Base-by-base conservation (phyloP, 2,113 vertebrate species). In the Platycercus adscitus region DNA sequence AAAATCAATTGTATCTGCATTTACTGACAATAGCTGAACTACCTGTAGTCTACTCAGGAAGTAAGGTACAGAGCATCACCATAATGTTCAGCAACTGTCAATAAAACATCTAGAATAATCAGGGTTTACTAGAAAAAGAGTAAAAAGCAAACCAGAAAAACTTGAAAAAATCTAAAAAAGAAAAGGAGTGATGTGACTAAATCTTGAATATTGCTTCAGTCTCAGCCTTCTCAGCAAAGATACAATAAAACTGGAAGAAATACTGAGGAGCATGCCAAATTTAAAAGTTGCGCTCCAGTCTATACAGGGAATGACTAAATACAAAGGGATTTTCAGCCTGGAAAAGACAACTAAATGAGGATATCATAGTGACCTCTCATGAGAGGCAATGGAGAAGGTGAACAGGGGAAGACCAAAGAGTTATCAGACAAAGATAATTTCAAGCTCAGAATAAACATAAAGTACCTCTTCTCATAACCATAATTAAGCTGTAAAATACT, bases 1-100 rank as follows among this genome's bases (percentile, higher is more conserved):
- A 50, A n/a, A 56, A 68, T n/a, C 41, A 25, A 13, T 50, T 0
- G 0, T 64, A 31, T 3, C 47, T 52, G 28, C 8, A 46, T 14
- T 39, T 63, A 52, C 33, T 50, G 41, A 31, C 53, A 39, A 16
- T 28, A 55, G 31, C 33, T 63, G 28, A 69, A 50, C 28, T 31
- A 39, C 21, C 55, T 76, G 69, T 21, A 52, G 44, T 21, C 33
- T 33, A 7, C 55, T 86, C 25, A 81, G 70, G n/a, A 93, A 89
- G 65, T 41, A 70, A 52, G 37, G 43, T 47, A 52, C 24, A 92
- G 37, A 78, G 25, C 15, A 37, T 29, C 55, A 65, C 9, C 37
- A 35, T 52, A 41, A 70, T 35, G 44, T 44, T 70, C 50, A 81
- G 21, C 49, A 70, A 10, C 55, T 81, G 21, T 41, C 50, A 41